Percentiles rank a stretch among this genome's conserved stretches.
Evolutionary conservation across 2,888 invertebrate genomes (phyloP).

Genomic region (Diaperis boleti): DNA sequence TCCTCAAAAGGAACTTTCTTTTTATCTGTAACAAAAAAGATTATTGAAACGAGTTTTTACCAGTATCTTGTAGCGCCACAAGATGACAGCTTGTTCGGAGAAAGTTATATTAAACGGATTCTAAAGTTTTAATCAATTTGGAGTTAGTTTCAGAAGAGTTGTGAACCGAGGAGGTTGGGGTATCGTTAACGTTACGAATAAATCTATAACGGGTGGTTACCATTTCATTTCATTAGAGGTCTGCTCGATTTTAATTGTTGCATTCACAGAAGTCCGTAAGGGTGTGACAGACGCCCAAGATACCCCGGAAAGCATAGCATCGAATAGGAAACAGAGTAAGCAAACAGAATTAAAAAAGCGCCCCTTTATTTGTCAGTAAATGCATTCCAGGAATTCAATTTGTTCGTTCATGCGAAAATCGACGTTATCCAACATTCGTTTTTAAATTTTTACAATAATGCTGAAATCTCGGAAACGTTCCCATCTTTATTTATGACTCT

Average conservation of each 20-base stretch:
- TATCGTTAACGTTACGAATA: too few relatives aligned
- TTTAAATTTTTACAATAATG: slow-evolving; percentile 7
- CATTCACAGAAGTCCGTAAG: too few relatives aligned
- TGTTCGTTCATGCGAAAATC: neutral
- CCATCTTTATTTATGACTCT: slow-evolving; percentile 22
- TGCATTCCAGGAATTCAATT: too few relatives aligned
- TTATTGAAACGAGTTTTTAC: slow-evolving; percentile 19
- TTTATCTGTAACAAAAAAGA: neutral
- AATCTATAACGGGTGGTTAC: too few relatives aligned
- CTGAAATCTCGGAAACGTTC: slow-evolving; percentile 3
- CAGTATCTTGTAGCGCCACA: slow-evolving; percentile 11
- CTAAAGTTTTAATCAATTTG: slow-evolving; percentile 32
- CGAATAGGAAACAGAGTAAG: too few relatives aligned
- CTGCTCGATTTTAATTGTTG: too few relatives aligned
- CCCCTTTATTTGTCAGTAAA: too few relatives aligned
- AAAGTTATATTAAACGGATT: slow-evolving; percentile 29
- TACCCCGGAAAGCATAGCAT: too few relatives aligned
- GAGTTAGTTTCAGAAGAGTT: slow-evolving; percentile 1
- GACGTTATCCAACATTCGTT: neutral
- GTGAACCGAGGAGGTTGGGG: too few relatives aligned
- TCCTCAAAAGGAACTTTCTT: neutral
- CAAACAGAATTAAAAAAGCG: too few relatives aligned
- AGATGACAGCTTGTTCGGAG: slow-evolving; percentile 13
- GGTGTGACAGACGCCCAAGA: too few relatives aligned
- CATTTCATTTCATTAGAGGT: too few relatives aligned